Evolutionary conservation across 2,113 vertebrate genomes (phyloP).

Genomic region (Colaptes auratus): DNA sequence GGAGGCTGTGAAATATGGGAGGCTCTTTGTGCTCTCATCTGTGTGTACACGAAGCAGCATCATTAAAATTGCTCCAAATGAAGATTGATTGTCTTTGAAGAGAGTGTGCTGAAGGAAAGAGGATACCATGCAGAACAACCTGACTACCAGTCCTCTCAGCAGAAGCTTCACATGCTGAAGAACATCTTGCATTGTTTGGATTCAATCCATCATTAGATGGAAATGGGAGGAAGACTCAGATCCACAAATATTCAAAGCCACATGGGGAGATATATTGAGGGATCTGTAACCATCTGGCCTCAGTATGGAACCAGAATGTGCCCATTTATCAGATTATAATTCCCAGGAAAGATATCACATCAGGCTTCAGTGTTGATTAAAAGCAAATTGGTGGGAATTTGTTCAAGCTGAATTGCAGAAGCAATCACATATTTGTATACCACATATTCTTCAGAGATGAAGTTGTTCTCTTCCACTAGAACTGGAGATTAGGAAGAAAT

Average conservation of each 20-base stretch:
- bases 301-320: slow-evolving; percentile 71
- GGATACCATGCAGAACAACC: neutral
- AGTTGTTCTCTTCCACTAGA: neutral
- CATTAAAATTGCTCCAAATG: neutral
- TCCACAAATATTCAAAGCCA: slow-evolving; percentile 72
- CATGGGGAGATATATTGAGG: slow-evolving; percentile 73
- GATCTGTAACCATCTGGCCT: slow-evolving; percentile 77
- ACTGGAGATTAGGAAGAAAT: too few species aligned
- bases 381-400: slow-evolving; percentile 59
- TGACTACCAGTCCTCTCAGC: slow-evolving; percentile 53
- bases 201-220: slow-evolving; percentile 75
- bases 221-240: slow-evolving; percentile 71
- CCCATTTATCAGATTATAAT: slow-evolving; percentile 76
- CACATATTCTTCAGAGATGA: neutral
- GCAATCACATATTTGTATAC: neutral
- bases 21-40: neutral
- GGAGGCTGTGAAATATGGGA: neutral
- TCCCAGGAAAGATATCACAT: slow-evolving; percentile 61
- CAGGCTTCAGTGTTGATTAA: slow-evolving; percentile 62
- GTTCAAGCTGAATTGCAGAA: slow-evolving; percentile 32
- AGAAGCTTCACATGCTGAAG: slow-evolving; percentile 71
- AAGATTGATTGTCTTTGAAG: slow-evolving; percentile 13
- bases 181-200: slow-evolving; percentile 82
- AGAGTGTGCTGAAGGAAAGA: neutral
- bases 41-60: neutral